Percentiles rank a stretch among this genome's conserved stretches.
phyloP scores from a whole-genome alignment of 2,113 vertebrate species.

The Aptenodytes forsteri region DNA sequence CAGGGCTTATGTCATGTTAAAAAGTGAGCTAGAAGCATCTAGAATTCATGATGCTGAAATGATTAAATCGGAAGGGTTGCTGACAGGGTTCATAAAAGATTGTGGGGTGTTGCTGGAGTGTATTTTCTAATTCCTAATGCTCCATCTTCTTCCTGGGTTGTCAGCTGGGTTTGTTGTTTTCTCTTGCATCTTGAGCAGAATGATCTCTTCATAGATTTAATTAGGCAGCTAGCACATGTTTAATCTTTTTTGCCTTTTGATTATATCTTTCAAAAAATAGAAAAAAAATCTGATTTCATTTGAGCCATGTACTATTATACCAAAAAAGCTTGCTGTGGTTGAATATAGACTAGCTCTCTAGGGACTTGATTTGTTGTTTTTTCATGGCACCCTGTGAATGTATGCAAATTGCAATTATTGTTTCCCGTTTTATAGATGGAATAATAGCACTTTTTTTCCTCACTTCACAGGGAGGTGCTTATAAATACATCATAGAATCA shows the following conservation, averaged over 20 bases:
- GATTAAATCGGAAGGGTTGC: neutral
- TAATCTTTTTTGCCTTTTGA: slow-evolving; percentile 26
- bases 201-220: slow-evolving; percentile 14
- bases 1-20: neutral
- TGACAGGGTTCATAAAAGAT: neutral
- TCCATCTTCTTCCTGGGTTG: neutral
- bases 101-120: neutral
- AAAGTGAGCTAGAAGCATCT: neutral
- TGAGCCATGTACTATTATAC: neutral
- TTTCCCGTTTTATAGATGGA: neutral
- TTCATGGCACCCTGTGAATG: neutral
- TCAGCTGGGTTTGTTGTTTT: slow-evolving; percentile 28
- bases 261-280: neutral
- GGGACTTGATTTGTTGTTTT: neutral
- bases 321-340: neutral
- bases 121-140: neutral
- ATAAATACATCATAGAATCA: neutral
- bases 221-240: slow-evolving; percentile 34
- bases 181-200: slow-evolving; percentile 29
- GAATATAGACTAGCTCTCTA: neutral
- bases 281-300: neutral
- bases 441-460: neutral
- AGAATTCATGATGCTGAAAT: neutral
- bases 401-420: neutral
- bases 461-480: neutral